These are phyloP conservation scores for Gonioctena quinquepunctata DNA, from an alignment of 1,140 invertebrate species.

Conservation along the genomic window DNA sequence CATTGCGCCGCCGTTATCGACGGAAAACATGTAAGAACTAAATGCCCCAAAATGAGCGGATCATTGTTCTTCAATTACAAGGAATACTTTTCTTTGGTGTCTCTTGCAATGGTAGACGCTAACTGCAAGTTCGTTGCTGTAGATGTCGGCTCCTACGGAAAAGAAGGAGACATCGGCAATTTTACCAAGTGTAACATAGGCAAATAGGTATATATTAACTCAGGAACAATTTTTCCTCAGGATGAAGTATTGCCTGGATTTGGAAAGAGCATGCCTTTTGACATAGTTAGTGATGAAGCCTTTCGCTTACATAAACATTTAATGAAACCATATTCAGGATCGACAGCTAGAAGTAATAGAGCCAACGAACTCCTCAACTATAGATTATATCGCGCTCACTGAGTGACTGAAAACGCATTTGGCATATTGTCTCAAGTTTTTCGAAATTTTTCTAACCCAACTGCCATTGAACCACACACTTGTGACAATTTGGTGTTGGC, in stretches of 20 bases:
- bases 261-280: too few species aligned
- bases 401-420: conserved; percentile 53
- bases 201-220: too few species aligned
- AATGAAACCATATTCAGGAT: conserved; percentile 31
- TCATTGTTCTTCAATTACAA: conserved; percentile 55
- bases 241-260: too few species aligned
- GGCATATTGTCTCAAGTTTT: conserved; percentile 50
- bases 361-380: conserved; percentile 44
- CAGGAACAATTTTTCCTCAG: too few species aligned
- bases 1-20: conserved; percentile 55
- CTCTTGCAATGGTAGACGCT: conserved; percentile 55
- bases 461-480: conserved; percentile 30
- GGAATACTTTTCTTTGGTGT: conserved; percentile 52
- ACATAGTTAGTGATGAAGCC: conserved; percentile 43
- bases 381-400: conserved; percentile 43
- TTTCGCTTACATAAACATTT: conserved; percentile 42
- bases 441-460: conserved; percentile 43
- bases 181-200: too few species aligned
- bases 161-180: conserved; percentile 48
- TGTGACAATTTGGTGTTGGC: conserved; percentile 30
- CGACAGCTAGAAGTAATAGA: background rate
- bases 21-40: conserved; percentile 55
- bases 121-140: conserved; percentile 54
- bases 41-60: conserved; percentile 47
- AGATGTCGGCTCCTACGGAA: conserved; percentile 54